phyloP scores from a whole-genome alignment of 2,113 vertebrate species.

The Limanda limanda region DNA sequence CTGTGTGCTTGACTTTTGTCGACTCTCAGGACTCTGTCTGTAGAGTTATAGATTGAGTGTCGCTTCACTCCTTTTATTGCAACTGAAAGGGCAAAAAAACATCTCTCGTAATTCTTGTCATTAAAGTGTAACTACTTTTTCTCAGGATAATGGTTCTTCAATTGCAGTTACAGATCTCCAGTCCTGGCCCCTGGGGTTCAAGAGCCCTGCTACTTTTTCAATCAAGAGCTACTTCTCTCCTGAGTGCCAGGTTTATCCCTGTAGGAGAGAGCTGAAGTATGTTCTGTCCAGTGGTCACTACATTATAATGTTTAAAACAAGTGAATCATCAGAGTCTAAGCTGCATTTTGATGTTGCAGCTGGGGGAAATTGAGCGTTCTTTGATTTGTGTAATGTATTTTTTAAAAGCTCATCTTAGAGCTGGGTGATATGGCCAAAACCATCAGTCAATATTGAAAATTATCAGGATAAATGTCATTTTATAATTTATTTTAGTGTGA shows the following conservation, averaged over 20 bases:
- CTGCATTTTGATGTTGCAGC: not conserved
- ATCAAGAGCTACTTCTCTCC: not conserved
- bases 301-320: not conserved
- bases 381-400: too few relatives aligned
- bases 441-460: too few relatives aligned
- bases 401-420: too few relatives aligned
- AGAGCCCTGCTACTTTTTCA: conserved; percentile 2
- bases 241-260: not conserved
- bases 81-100: too few relatives aligned
- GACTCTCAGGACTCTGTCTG: too few relatives aligned
- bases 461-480: too few relatives aligned
- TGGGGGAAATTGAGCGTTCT: not conserved
- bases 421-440: too few relatives aligned
- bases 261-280: too few relatives aligned
- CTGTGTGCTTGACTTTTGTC: too few relatives aligned
- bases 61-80: too few relatives aligned
- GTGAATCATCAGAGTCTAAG: not conserved
- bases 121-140: not conserved
- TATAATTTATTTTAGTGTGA: too few relatives aligned
- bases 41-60: too few relatives aligned
- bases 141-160: conserved; percentile 1
- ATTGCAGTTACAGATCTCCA: not conserved
- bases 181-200: not conserved
- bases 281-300: not conserved
- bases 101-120: not conserved